Evolutionary conservation across 1,140 invertebrate species (phyloP).

Genomic region (Drosophila tsacasi): DNA sequence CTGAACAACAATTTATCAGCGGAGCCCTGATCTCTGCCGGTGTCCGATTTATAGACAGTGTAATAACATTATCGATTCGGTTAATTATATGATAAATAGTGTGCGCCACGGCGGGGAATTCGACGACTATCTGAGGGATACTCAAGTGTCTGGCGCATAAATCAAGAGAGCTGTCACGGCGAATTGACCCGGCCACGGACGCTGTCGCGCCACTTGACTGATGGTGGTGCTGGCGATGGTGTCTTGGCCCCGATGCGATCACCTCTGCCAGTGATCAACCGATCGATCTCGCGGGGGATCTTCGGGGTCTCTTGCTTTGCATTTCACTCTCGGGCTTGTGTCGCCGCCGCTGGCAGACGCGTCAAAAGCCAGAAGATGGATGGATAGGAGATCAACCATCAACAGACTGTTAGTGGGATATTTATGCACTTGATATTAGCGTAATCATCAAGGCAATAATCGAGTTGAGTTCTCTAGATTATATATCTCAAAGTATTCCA

Average conservation of each 20-base stretch:
- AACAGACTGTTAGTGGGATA: not conserved
- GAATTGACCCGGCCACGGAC: conserved; percentile 65
- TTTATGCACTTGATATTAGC: not conserved
- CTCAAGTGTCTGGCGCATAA: conserved; percentile 58
- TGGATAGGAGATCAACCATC: conserved; percentile 27
- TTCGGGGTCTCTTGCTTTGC: conserved; percentile 20
- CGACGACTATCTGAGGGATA: conserved; percentile 43
- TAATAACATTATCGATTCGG: conserved; percentile 66
- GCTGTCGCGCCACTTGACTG: conserved; percentile 71
- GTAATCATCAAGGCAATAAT: not conserved
- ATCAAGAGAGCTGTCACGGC: conserved; percentile 58
- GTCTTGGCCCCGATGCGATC: conserved; percentile 42
- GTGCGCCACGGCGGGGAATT: conserved; percentile 32
- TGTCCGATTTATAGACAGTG: conserved; percentile 66
- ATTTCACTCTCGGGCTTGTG: conserved; percentile 35
- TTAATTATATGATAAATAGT: conserved; percentile 70
- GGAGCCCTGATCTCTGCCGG: conserved; percentile 22
- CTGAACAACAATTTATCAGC: conserved; percentile 27
- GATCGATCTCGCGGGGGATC: conserved; percentile 30
- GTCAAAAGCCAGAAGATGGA: conserved; percentile 72
- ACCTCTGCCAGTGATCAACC: conserved; percentile 7
- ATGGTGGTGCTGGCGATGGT: conserved; percentile 59
- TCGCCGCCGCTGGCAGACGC: conserved; percentile 52
- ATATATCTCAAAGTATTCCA: not conserved
- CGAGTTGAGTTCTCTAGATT: not conserved